Conservation (phyloP, 1,140 invertebrate genomes). For the Triops longicaudatus region DNA sequence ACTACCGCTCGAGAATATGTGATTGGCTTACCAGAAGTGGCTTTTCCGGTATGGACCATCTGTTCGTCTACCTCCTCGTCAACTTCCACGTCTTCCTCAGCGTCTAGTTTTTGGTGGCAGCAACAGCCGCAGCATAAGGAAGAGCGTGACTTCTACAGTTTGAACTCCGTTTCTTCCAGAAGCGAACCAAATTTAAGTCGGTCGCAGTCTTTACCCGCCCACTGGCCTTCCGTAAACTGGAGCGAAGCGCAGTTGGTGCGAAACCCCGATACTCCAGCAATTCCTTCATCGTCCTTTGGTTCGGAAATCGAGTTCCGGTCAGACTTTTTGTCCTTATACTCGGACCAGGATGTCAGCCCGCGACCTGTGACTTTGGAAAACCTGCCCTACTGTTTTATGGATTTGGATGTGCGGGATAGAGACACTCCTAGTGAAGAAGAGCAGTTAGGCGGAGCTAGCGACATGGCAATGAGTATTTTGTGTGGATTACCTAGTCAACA, state of each 20-base stretch:
- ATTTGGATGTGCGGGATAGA: not conserved
- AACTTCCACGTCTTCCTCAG: not conserved
- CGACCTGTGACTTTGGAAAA: not conserved
- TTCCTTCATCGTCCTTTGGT: not conserved
- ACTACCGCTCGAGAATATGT: constrained; percentile 3
- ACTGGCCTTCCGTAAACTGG: not conserved
- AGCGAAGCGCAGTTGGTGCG: not conserved
- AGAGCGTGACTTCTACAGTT: not conserved
- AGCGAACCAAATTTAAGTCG: not conserved
- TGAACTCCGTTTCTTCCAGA: not conserved
- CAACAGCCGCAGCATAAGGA: not conserved
- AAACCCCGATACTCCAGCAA: not conserved
- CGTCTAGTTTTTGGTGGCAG: constrained; percentile 17
- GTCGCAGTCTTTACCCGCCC: not conserved
- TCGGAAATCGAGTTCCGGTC: not conserved
- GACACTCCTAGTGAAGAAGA: not conserved
- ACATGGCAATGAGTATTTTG: not conserved
- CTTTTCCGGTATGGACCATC: not conserved
- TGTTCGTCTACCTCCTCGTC: constrained; percentile 6
- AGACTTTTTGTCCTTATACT: not conserved
- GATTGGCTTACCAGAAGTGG: constrained; percentile 18
- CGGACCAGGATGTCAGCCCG: not conserved
- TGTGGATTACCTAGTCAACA: constrained; percentile 38
- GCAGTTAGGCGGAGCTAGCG: not conserved
- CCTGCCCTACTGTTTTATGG: not conserved